Evolutionary conservation across 2,888 invertebrate species (phyloP), one percentile per base, ranked within the genome.

Genomic region (Caenorhabditis sinica): DNA sequence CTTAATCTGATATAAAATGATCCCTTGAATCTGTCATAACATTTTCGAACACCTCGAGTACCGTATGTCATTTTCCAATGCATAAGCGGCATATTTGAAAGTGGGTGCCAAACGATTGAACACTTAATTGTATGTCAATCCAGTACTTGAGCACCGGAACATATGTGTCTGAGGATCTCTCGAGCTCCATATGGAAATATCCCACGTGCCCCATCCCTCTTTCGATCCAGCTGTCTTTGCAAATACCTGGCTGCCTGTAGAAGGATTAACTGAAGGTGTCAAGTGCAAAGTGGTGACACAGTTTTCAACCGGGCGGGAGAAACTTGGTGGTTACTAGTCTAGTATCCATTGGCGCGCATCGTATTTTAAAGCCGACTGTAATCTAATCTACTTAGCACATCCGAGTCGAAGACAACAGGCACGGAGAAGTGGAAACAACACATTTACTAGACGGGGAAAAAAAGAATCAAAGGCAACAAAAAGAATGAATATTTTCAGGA

Each of bases 241-340:
- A 11, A 8, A 25, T 77, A 71, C 68, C 75, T 71, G 75, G 61
- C 75, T 76, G 82, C 30, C 77, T 73, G 61, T 49, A 69, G 58
- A 69, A 74, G 79, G 83, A 83, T 83, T 83, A 83, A 79, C 83
- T 28, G 76, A 75, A 20, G 75, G 60, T 85, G 85, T 85, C 85
- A 85, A 85, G 85, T 85, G 79, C 82, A 82, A 85, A 77, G 63
- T 74, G 74, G 73, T 84, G 84, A 84, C 84, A 84, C 81, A 84
- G 60, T 66, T 84, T 73, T 79, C 51, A 20, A 65, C 61, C 40
- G 13, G 33, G 40, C 40, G 40, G 2, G 23, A 40, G 60, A 33
- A 63, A 51, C 36, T 58, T 79, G 40, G 40, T 13, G 40, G 40
- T 40, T 56, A 51, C 72, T 68, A 45, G 66, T 68, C 58, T 76